Evolutionary conservation across 2,113 vertebrate genomes (phyloP), one percentile per base, ranked within the genome.

Genomic region (Peucedramus taeniatus): DNA sequence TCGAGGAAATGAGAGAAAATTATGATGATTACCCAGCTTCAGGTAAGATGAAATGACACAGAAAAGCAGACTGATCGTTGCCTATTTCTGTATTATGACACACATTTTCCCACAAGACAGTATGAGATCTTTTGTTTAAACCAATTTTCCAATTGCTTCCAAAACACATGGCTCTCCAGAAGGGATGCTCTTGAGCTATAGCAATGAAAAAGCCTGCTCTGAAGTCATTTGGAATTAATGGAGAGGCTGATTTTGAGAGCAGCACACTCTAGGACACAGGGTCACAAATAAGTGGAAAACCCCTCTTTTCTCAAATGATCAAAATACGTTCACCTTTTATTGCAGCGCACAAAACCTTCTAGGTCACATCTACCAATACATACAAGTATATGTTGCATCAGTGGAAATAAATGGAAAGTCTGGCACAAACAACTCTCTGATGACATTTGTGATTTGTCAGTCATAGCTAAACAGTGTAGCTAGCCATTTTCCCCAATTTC

Each of bases 41-140:
- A 85, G 84, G 83, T 87, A 94, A 83, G 35, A 94, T 42, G 28
- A 95, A 94, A 84, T 30, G 21, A 65, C 35, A 95, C 39, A 70
- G 66, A 80, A 91, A 83, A 96, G 42, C 39, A 70, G 50, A 56
- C 24, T 15, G 26, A 74, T 42, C 31, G 42, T 44, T 45, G 37
- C 24, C 13, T 85, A 33, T 40, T 83, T 75, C 74, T 79, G 12
- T 57, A 17, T 87, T 78, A 91, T 89, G 31, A 45, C 23, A 68
- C 26, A 63, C 59, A 66, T 91, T 60, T 45, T 85, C 35, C 45
- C 50, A 50, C 13, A 71, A 40, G 81, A 30, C n/a, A 45, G 7
- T 33, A 65, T 5, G 7, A 63, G 54, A 51, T 21, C 53, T 85
- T 84, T 65, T 85, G 49, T 80, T 94, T 70, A 69, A 87, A 54